A percentile compares a stretch with the other conserved stretches of the same genome.
Conservation (phyloP, 1,140 invertebrate genomes). For the Philopotamus ludificatus region DNA sequence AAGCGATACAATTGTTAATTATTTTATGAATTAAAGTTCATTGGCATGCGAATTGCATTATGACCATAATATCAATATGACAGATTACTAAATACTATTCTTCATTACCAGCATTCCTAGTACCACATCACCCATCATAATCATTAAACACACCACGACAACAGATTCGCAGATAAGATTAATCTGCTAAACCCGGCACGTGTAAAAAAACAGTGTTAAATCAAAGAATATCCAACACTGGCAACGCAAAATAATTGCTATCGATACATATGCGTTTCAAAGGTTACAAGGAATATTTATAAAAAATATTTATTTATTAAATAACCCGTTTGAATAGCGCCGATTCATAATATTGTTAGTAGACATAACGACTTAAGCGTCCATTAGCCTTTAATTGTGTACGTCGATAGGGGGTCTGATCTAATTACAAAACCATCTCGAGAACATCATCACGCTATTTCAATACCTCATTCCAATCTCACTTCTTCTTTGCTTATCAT, state of each 20-base stretch:
- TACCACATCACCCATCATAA: conserved; percentile 18
- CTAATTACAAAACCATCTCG: conserved; percentile 32
- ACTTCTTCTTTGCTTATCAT: too few relatives aligned
- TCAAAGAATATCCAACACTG: not conserved
- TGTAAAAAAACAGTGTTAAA: conserved; percentile 11
- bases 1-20: too few relatives aligned
- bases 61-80: not conserved
- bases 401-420: conserved; percentile 32
- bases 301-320: not conserved
- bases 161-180: conserved; percentile 9
- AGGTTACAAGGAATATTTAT: not conserved
- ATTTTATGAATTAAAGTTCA: too few relatives aligned
- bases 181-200: not conserved
- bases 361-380: conserved; percentile 32
- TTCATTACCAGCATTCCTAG: not conserved
- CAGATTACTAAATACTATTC: not conserved
- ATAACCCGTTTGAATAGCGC: conserved; percentile 4
- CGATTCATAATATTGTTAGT: conserved; percentile 22
- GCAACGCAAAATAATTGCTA: not conserved
- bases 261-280: not conserved
- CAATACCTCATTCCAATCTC: conserved; percentile 4
- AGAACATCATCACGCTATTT: conserved; percentile 21
- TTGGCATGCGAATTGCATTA: too few relatives aligned
- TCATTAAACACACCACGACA: conserved; percentile 13
- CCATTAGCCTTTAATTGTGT: conserved; percentile 32